Base-by-base conservation (phyloP, 2,113 vertebrate species). In the Rhinopomastus cyanomelas region DNA sequence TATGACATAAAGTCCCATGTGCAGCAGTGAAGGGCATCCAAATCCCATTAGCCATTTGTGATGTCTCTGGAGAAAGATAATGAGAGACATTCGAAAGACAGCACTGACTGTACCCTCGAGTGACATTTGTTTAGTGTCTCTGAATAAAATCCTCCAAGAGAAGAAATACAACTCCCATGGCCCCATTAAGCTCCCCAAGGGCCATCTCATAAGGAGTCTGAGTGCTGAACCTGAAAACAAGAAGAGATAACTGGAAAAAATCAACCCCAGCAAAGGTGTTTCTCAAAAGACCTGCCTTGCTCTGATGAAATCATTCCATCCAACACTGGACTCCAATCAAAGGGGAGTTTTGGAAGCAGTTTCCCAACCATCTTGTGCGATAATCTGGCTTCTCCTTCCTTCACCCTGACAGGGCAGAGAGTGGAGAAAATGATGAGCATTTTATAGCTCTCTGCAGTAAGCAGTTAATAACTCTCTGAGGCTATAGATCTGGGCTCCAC, bases 381-480 rank as follows among this genome's bases (percentile, higher is more conserved):
- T 69, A 46, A 74, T 64, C n/a, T 42, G 87, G 25, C 8, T 90
- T 42, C 60, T 34, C 42, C 80, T 83, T 74, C 68, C 61, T 69
- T 60, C 80, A 46, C 90, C 81, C 81, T 81, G 89, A 91, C 81
- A 87, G 51, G 89, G 74, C 66, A 91, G 62, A 52, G 87, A 26
- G 36, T 64, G 53, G 85, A 85, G 92, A 92, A 95, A 97, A 95
- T 94, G 90, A 97, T 96, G 95, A 97, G 95, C 93, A 86, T 97
- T 97, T 97, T 96, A 97, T 90, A 96, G 96, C 95, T 97, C 97
- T 97, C 96, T 55, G 36, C 32, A 18, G 96, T 96, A 94, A 97
- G 96, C 96, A 96, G 96, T 97, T 98, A 97, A 97, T 97, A 97
- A 97, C 94, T 97, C 97, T 97, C 95, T 79, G 62, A 96, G 95